Conservation (phyloP, 2,888 invertebrate genomes). For the Antheraea assamensis region DNA sequence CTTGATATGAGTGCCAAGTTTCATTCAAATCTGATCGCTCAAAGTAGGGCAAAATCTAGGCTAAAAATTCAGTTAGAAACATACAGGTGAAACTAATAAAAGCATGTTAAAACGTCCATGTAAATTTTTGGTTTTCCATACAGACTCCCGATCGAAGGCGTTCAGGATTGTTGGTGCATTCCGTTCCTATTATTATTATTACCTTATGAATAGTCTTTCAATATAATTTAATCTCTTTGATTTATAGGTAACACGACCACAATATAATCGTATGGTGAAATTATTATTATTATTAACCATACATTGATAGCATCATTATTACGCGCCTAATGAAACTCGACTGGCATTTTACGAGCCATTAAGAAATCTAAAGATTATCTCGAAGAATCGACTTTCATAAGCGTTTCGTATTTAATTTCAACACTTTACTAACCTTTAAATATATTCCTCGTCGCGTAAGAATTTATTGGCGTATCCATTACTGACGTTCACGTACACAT, state of each 20-base stretch:
- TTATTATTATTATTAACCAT: slow-evolving; percentile 4
- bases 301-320: slow-evolving; percentile 10
- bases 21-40: too few species aligned
- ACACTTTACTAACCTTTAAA: not conserved
- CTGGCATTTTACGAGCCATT: slow-evolving; percentile 14
- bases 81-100: too few species aligned
- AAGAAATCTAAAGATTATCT: not conserved
- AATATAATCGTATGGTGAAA: not conserved
- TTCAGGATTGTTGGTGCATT: too few species aligned
- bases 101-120: too few species aligned
- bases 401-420: not conserved
- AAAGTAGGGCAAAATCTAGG: too few species aligned
- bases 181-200: too few species aligned
- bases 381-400: slow-evolving; percentile 5
- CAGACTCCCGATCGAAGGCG: too few species aligned
- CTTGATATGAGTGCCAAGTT: too few species aligned
- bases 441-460: not conserved
- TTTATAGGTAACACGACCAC: not conserved
- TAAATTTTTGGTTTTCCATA: too few species aligned
- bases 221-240: not conserved
- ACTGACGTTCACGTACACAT: not conserved
- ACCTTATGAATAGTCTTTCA: not conserved
- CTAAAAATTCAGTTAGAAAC: too few species aligned
- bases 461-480: not conserved
- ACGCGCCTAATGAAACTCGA: slow-evolving; percentile 3